Evolutionary conservation across 2,797 vertebrate species (phyloP).

Genomic region (Liparis tanakae): DNA sequence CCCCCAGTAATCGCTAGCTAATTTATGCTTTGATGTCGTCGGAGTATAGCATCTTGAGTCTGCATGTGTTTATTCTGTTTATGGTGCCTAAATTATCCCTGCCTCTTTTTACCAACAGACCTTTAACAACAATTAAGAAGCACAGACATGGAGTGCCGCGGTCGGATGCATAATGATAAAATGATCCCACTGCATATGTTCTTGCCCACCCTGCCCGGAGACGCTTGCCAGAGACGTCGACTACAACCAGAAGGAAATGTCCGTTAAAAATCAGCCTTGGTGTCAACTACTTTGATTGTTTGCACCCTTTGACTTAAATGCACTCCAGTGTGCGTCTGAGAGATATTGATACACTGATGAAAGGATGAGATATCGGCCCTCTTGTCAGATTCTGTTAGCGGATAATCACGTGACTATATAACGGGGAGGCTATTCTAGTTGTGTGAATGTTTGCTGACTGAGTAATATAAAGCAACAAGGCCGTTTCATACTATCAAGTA

Average conservation of each 20-base stretch:
- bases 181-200: slow-evolving; percentile 74
- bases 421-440: slow-evolving; percentile 21
- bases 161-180: slow-evolving; percentile 82
- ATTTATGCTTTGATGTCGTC: slow-evolving; percentile 86
- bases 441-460: not conserved
- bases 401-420: slow-evolving; percentile 19
- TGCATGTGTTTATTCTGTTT: slow-evolving; percentile 83
- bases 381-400: not conserved
- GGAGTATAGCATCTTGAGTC: slow-evolving; percentile 76
- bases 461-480: slow-evolving; percentile 37
- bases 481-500: slow-evolving; percentile 16
- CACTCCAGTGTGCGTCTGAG: slow-evolving; percentile 18
- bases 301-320: slow-evolving; percentile 34
- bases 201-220: slow-evolving; percentile 51
- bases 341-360: slow-evolving; percentile 23
- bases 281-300: slow-evolving; percentile 55
- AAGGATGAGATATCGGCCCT: slow-evolving; percentile 17
- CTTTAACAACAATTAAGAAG: slow-evolving; percentile 87
- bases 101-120: slow-evolving; percentile 83
- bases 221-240: slow-evolving; percentile 47
- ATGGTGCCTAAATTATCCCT: slow-evolving; percentile 85
- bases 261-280: slow-evolving; percentile 42
- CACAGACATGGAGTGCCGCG: slow-evolving; percentile 70
- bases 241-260: slow-evolving; percentile 60
- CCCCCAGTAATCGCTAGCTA: slow-evolving; percentile 79